A percentile compares a stretch with the other conserved stretches of the same genome.
Conservation (phyloP, 2,888 invertebrate genomes). For the Limnephilus marmoratus region DNA sequence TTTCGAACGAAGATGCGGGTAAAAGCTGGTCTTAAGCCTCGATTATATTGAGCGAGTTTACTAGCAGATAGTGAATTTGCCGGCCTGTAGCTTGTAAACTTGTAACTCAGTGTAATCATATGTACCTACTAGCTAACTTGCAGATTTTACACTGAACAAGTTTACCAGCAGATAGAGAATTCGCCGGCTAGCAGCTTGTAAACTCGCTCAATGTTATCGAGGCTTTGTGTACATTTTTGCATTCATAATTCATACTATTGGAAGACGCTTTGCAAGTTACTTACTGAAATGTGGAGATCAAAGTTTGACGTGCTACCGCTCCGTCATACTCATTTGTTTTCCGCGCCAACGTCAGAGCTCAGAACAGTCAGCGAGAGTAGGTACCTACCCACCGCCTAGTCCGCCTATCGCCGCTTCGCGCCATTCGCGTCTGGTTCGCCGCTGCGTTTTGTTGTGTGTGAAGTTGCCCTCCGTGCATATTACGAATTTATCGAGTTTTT, state of each 20-base stretch:
- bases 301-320: conserved; percentile 36
- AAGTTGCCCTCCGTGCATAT: background rate
- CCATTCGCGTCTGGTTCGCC: conserved; percentile 45
- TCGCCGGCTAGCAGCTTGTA: too few relatives aligned
- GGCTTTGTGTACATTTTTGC: too few relatives aligned
- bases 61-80: too few relatives aligned
- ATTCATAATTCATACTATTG: background rate
- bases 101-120: too few relatives aligned
- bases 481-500: conserved; percentile 32
- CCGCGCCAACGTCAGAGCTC: conserved; percentile 7
- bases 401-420: background rate
- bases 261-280: background rate
- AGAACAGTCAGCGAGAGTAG: background rate
- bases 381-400: background rate
- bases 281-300: background rate
- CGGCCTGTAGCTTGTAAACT: too few relatives aligned
- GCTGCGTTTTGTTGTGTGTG: conserved; percentile 24
- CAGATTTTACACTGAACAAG: too few relatives aligned
- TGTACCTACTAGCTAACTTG: too few relatives aligned
- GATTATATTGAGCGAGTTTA: too few relatives aligned
- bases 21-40: too few relatives aligned
- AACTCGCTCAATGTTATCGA: too few relatives aligned
- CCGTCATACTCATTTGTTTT: background rate
- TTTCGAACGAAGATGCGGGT: too few relatives aligned
- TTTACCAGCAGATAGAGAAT: too few relatives aligned